A percentile compares a stretch with the other conserved stretches of the same genome.
Evolutionary conservation across 2,113 vertebrate genomes (phyloP).

Genomic region (Campylomormyrus numenius): DNA sequence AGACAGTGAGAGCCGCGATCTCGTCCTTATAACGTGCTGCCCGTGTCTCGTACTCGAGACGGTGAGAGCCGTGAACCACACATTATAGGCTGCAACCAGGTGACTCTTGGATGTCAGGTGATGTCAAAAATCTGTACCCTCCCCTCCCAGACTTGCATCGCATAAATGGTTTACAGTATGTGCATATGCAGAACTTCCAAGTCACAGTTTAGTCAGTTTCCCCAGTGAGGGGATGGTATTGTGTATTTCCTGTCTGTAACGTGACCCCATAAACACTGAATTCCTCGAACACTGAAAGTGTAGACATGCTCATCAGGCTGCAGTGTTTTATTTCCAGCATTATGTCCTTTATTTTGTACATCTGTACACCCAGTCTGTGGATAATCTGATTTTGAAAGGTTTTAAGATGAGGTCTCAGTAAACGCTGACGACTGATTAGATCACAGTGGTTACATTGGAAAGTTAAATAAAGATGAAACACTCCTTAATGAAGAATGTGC

Average conservation of each 20-base stretch:
- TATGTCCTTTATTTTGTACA: not conserved
- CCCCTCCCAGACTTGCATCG: not conserved
- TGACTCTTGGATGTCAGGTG: not conserved
- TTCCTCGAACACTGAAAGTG: not conserved
- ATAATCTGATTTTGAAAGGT: not conserved
- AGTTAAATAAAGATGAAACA: not conserved
- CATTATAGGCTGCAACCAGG: not conserved
- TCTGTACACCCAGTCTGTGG: not conserved
- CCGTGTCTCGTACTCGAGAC: not conserved
- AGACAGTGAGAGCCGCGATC: not conserved
- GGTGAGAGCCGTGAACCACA: not conserved
- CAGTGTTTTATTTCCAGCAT: not conserved
- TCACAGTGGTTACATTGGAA: not conserved
- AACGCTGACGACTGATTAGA: not conserved
- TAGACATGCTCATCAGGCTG: not conserved
- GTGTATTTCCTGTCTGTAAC: not conserved
- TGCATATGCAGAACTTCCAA: not conserved
- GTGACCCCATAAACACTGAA: not conserved
- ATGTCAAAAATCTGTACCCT: not conserved
- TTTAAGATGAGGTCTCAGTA: not conserved
- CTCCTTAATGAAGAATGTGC: too few species aligned
- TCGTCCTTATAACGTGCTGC: not conserved
- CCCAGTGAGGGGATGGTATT: not conserved
- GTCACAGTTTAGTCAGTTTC: not conserved
- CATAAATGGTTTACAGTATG: not conserved